phyloP scores from a whole-genome alignment of 92 coral and sea anemone species.

The Phenganax subtilis region DNA sequence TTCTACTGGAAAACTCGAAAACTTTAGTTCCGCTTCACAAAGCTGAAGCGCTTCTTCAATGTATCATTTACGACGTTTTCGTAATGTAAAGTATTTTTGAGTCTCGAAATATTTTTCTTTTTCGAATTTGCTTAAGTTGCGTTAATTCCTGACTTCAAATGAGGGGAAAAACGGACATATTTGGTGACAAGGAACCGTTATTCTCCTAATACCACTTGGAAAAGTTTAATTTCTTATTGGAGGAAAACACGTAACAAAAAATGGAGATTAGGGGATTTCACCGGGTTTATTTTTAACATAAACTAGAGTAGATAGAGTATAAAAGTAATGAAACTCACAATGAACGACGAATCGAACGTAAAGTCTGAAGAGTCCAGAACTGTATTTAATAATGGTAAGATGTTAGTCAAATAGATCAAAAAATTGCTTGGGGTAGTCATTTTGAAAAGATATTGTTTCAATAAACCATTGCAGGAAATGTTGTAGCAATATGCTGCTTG shows the following conservation, averaged over 20 bases:
- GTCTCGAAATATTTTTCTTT: background rate
- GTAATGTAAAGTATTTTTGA: background rate
- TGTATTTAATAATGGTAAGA: too few species aligned
- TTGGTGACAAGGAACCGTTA: background rate
- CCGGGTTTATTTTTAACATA: background rate
- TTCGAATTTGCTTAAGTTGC: background rate
- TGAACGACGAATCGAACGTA: background rate
- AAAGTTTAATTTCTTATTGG: too few species aligned
- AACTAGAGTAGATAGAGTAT: too few species aligned
- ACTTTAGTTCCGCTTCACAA: background rate
- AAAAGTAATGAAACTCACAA: background rate
- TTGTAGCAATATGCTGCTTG: background rate
- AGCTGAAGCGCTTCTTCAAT: conserved; percentile 10
- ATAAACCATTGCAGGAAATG: background rate
- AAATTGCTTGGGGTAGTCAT: too few species aligned
- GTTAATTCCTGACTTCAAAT: background rate
- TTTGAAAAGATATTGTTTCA: too few species aligned
- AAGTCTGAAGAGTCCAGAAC: background rate
- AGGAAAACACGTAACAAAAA: too few species aligned
- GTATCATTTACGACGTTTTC: background rate
- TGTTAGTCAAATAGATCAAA: too few species aligned
- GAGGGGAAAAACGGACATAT: background rate
- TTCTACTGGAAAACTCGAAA: background rate
- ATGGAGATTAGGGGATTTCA: background rate
- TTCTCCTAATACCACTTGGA: too few species aligned